Evolutionary conservation across 2,888 invertebrate species (phyloP), one percentile per base, ranked within the genome.

Genomic region (Brachynemurus nebulosus): DNA sequence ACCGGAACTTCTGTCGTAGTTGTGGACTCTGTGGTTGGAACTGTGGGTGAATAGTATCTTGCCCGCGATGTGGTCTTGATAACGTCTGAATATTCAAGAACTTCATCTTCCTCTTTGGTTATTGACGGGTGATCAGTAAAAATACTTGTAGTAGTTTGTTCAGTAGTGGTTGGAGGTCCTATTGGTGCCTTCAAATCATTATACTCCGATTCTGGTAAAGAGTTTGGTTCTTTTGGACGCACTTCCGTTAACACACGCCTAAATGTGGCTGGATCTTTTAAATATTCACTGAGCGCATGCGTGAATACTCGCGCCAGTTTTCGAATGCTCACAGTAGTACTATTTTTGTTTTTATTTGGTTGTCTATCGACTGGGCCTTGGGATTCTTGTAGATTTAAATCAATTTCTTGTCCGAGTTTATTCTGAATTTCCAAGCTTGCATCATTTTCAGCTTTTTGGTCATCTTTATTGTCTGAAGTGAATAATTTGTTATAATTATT

Each of bases 291-390:
- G 12, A 89, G 62, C 0, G 86, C 88, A 55, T 85, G 78, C 1
- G 86, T 86, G 54, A 89, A 89, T 3, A 88, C 83, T 62, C 84
- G 81, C 1, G 88, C 88, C 4, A 88, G 62, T 61, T 86, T 83
- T 42, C 86, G 70, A 0, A 86, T 73, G 19, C 27, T 44, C 9
- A 38, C 38, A 27, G 14, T 30, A 25, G 37, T 44, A 5, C 8
- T 14, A 18, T 36, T 27, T 20, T 37, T 17, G n/a, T 6, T 30
- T 4, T 30, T 2, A 61, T 80, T 72, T n/a, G n/a, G n/a, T n/a
- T 82, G 71, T 49, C 59, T 59, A 43, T 64, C 70, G 5, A 80
- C 60, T 0, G 78, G 74, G 17, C 75, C 74, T 55, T 76, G 71
- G 54, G 80, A 69, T 61, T 83, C 74, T 55, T 78, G 71, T 44